Conservation (phyloP, 2,888 invertebrate species). For the Apamea anceps region DNA sequence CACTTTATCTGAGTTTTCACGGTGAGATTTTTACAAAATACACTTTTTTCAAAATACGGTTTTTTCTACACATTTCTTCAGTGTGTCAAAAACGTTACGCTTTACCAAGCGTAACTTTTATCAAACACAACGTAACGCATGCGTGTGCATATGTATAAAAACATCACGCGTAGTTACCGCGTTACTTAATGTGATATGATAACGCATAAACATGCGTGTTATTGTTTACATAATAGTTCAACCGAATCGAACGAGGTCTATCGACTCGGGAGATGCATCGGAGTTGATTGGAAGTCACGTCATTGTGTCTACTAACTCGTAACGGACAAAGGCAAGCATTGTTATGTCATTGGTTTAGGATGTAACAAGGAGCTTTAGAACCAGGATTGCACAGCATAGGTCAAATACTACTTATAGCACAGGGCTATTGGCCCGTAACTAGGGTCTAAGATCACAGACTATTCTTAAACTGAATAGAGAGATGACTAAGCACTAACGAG, state of each 20-base stretch:
- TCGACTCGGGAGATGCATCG: conserved; percentile 29
- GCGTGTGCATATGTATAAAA: conserved; percentile 28
- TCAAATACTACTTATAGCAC: background rate
- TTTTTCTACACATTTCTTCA: background rate
- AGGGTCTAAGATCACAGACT: background rate
- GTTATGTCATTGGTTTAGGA: conserved; percentile 5
- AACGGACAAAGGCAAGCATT: conserved; percentile 17
- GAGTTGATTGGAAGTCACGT: conserved; percentile 31
- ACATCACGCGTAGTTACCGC: conserved; percentile 33
- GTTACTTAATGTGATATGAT: conserved; percentile 39
- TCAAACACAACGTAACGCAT: conserved; percentile 13
- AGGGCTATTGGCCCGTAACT: background rate
- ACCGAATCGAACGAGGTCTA: conserved; percentile 38
- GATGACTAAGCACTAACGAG: background rate
- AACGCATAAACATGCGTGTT: conserved; percentile 46
- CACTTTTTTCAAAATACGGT: too few relatives aligned
- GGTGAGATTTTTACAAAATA: background rate
- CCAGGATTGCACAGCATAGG: background rate
- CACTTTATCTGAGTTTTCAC: background rate
- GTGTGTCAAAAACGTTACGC: conserved; percentile 1
- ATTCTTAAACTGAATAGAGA: background rate
- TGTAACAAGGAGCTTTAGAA: conserved; percentile 8
- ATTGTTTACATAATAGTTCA: conserved; percentile 56
- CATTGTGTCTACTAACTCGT: conserved; percentile 17
- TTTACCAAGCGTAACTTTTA: conserved; percentile 25